Percentiles rank a stretch among this genome's conserved stretches.
Evolutionary conservation across 2,113 vertebrate genomes (phyloP).

Genomic region (Phrynocephalus versicolor): DNA sequence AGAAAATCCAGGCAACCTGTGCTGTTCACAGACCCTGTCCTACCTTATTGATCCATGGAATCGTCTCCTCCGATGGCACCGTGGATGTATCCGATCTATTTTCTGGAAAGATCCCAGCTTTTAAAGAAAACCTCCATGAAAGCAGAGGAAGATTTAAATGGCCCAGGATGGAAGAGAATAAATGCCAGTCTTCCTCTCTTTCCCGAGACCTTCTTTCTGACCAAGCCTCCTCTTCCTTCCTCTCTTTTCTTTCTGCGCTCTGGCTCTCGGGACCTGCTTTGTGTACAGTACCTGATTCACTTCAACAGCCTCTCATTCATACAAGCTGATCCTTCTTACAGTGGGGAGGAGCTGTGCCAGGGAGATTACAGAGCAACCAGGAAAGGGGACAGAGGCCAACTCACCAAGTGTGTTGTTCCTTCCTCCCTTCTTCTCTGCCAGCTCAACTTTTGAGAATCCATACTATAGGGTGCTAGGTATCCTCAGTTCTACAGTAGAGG

Average conservation of each 20-base stretch:
- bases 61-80: too few relatives aligned
- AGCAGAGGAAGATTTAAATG: neutral
- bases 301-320: slow-evolving; percentile 63
- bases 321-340: slow-evolving; percentile 72
- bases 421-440: too few relatives aligned
- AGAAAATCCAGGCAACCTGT: neutral
- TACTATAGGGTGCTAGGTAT: too few relatives aligned
- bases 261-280: neutral
- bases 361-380: slow-evolving; percentile 43
- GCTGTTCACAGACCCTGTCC: slow-evolving; percentile 17
- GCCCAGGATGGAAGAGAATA: neutral
- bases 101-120: neutral
- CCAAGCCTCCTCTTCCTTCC: slow-evolving; percentile 23
- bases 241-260: neutral
- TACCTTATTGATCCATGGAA: neutral
- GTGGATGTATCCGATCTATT: neutral
- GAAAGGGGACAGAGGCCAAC: neutral
- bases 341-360: slow-evolving; percentile 63
- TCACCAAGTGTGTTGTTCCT: neutral
- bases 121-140: too few relatives aligned
- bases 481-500: too few relatives aligned
- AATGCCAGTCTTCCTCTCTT: neutral
- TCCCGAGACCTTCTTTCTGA: neutral
- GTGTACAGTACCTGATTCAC: slow-evolving; percentile 9
- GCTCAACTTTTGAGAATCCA: too few relatives aligned